Evolutionary conservation across 2,797 vertebrate genomes (phyloP).

Genomic region (Thaleichthys pacificus): DNA sequence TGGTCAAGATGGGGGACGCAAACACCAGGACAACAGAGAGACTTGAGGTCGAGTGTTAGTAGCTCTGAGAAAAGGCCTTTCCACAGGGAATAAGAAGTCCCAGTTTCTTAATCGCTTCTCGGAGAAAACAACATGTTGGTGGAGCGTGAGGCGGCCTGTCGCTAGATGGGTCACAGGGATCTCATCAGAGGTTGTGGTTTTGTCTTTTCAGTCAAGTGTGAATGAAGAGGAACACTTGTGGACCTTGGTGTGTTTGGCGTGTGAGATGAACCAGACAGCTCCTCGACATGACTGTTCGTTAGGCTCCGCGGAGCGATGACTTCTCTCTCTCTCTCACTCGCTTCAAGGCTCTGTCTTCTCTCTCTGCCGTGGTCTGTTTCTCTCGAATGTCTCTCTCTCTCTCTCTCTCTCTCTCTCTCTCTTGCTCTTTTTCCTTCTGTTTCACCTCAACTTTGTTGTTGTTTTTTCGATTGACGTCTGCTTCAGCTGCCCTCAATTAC

Average conservation of each 20-base stretch:
- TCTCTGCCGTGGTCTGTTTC: not conserved
- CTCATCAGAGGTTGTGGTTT: too few relatives aligned
- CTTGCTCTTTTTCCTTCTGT: not conserved
- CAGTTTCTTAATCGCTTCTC: not conserved
- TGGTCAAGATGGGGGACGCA: not conserved
- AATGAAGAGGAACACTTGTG: too few relatives aligned
- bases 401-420: not conserved
- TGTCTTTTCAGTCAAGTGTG: too few relatives aligned
- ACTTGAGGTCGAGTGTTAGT: not conserved
- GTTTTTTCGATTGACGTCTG: not conserved
- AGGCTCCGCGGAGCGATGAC: constrained; percentile 8
- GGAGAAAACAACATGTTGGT: not conserved
- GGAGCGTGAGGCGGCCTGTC: not conserved
- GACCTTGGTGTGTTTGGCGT: not conserved
- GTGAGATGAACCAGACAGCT: not conserved
- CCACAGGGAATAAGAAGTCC: too few relatives aligned
- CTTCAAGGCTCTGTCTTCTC: constrained; percentile 7
- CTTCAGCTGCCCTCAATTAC: not conserved
- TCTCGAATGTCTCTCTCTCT: not conserved
- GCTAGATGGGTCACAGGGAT: not conserved
- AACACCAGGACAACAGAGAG: not conserved
- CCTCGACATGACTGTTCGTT: not conserved
- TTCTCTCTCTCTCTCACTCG: not conserved
- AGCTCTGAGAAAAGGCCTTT: not conserved
- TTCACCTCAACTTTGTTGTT: not conserved